phyloP scores from a whole-genome alignment of 2,888 invertebrate genomes.

The Torymus aiolomorphi region DNA sequence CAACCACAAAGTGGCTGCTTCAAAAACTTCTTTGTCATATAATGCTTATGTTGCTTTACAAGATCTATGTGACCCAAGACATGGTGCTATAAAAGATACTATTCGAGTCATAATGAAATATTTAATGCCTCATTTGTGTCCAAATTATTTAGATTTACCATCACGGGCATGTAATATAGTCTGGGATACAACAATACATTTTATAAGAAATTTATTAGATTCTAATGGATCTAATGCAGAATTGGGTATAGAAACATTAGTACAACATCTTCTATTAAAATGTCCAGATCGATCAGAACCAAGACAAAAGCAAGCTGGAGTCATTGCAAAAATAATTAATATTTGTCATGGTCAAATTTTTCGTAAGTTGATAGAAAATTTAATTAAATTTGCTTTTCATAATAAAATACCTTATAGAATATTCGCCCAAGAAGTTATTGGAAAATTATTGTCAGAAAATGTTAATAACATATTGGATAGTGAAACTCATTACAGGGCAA shows the following conservation, averaged over 20 bases:
- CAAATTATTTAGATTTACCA: conserved; percentile 62
- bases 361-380: conserved; percentile 59
- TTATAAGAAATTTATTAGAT: conserved; percentile 64
- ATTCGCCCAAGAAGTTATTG: conserved; percentile 77
- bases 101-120: conserved; percentile 73
- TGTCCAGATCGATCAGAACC: conserved; percentile 70
- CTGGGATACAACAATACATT: conserved; percentile 67
- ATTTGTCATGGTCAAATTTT: conserved; percentile 62
- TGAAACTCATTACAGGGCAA: conserved; percentile 39
- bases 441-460: conserved; percentile 72
- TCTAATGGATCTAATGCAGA: conserved; percentile 61
- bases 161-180: conserved; percentile 61
- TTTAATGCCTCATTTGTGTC: conserved; percentile 73
- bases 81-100: conserved; percentile 74
- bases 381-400: conserved; percentile 70
- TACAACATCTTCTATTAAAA: conserved; percentile 69
- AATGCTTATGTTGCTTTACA: conserved; percentile 73
- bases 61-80: conserved; percentile 73
- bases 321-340: conserved; percentile 68
- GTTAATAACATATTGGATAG: conserved; percentile 28
- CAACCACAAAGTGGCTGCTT: conserved; percentile 54
- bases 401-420: conserved; percentile 75
- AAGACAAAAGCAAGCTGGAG: conserved; percentile 69
- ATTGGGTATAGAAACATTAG: conserved; percentile 64
- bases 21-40: conserved; percentile 65